These are phyloP conservation scores for Diorhabda elongata DNA, from an alignment of 1,140 invertebrate genomes.

Conservation along the genomic window DNA sequence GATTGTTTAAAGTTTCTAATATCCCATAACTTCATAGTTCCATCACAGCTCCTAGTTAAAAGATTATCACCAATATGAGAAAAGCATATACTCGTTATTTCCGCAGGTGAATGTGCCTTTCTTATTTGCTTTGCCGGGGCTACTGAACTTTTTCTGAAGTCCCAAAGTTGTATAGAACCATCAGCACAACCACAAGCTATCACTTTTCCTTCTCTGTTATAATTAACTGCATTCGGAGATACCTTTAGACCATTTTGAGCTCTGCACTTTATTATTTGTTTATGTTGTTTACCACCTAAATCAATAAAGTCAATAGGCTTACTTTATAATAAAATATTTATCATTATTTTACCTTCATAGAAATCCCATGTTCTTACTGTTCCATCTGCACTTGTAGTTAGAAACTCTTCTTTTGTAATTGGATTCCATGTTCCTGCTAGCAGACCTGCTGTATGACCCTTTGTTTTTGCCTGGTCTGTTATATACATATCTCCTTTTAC, in stretches of 20 bases:
- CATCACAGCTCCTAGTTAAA: slow-evolving; percentile 83
- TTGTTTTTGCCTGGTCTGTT: slow-evolving; percentile 88
- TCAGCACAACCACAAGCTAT: slow-evolving; percentile 90
- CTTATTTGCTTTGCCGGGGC: slow-evolving; percentile 76
- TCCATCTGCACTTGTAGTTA: slow-evolving; percentile 91
- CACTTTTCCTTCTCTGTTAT: slow-evolving; percentile 82
- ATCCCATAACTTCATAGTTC: slow-evolving; percentile 95
- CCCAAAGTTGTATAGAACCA: slow-evolving; percentile 98
- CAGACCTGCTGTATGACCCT: slow-evolving; percentile 91
- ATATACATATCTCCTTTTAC: slow-evolving; percentile 97
- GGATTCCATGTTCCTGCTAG: slow-evolving; percentile 95
- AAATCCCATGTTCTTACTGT: slow-evolving; percentile 90
- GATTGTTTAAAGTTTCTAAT: slow-evolving; percentile 78
- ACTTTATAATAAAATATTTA: neutral
- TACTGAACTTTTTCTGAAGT: slow-evolving; percentile 78
- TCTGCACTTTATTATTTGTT: slow-evolving; percentile 84
- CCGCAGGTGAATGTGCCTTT: slow-evolving; percentile 74
- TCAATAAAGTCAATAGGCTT: neutral
- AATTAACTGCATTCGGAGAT: slow-evolving; percentile 78
- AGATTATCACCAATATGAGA: slow-evolving; percentile 82
- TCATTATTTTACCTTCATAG: slow-evolving; percentile 52
- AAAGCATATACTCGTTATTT: slow-evolving; percentile 82
- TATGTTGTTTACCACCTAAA: slow-evolving; percentile 64
- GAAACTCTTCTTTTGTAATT: slow-evolving; percentile 83
- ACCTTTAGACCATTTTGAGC: slow-evolving; percentile 85